A percentile compares a stretch with the other conserved stretches of the same genome.
phyloP scores from a whole-genome alignment of 2,888 invertebrate genomes.

The Dryomyza anilis region DNA sequence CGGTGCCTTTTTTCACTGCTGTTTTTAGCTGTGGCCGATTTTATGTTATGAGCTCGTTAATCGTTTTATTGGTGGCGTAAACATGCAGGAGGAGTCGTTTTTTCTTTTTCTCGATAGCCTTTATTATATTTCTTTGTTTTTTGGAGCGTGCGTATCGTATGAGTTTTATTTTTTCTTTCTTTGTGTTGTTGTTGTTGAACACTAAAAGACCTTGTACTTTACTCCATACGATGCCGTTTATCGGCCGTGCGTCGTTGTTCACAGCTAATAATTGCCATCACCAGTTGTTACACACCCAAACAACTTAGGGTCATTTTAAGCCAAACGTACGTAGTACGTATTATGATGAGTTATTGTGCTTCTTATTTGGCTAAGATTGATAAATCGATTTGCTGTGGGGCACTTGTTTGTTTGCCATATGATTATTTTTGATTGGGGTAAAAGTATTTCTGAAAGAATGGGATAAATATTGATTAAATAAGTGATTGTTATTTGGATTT shows the following conservation, averaged over 20 bases:
- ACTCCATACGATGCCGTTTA: too few species aligned
- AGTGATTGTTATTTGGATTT: too few species aligned
- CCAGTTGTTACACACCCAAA: conserved; percentile 5
- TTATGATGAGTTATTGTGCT: too few species aligned
- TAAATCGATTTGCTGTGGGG: neutral
- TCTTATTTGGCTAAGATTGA: neutral
- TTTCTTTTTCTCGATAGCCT: conserved; percentile 2
- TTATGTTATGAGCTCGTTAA: conserved; percentile 33
- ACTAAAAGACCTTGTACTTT: too few species aligned
- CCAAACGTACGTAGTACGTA: conserved; percentile 25
- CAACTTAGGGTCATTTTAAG: conserved; percentile 31
- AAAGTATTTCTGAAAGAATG: too few species aligned
- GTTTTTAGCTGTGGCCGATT: conserved; percentile 14
- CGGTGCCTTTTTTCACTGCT: conserved; percentile 23
- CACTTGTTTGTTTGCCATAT: too few species aligned
- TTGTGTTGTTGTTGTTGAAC: conserved; percentile 1
- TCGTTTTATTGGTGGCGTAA: conserved; percentile 39
- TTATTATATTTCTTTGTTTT: conserved; percentile 28
- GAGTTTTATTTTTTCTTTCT: too few species aligned
- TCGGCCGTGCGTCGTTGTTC: conserved; percentile 36
- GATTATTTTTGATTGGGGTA: too few species aligned
- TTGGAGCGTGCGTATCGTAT: too few species aligned
- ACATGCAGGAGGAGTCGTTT: conserved; percentile 24
- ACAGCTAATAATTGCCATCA: conserved; percentile 39
- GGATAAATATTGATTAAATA: too few species aligned